Evolutionary conservation across 2,113 vertebrate genomes (phyloP), one percentile per base, ranked within the genome.

Genomic region (Nibea albiflora): DNA sequence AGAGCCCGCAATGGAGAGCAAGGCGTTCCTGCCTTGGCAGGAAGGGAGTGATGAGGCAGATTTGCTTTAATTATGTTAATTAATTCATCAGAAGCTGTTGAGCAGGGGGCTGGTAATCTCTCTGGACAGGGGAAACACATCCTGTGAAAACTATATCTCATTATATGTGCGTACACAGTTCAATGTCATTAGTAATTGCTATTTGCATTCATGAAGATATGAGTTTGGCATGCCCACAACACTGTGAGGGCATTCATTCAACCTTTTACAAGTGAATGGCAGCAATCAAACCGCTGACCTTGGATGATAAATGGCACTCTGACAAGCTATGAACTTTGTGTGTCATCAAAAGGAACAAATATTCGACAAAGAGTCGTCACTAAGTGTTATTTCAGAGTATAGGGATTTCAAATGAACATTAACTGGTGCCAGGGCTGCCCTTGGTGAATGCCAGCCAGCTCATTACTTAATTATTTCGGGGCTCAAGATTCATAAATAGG

Each of bases 1-100:
- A 81, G 67, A 71, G 76, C 85, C 54, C 9, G 64, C 22, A 56
- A 75, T 63, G 73, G 61, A 53, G 52, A 83, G 78, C 69, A 69
- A 76, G 86, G 76, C 69, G n/a, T 88, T 39, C 80, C 85, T 69
- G 80, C 71, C 78, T 77, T 87, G 83, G 80, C 90, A 88, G 69
- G 83, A 65, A 85, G 89, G 72, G 89, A 85, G 87, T 84, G 77
- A 89, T 85, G 84, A 88, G 85, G 89, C 81, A 81, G 81, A 83
- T 92, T 89, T 85, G 81, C 84, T 88, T 94, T 94, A 94, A 94
- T 94, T 95, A 95, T 94, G 91, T 75, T 93, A 94, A 95, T 94
- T 78, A 84, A 94, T 94, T 93, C 91, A 92, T 92, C 87, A 88
- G 87, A 92, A 84, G 91, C 89, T 92, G 91, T 90, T 85, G 90